Evolutionary conservation across 2,888 invertebrate species (phyloP), one percentile per base, ranked within the genome.

Genomic region (Oscheius sp.): DNA sequence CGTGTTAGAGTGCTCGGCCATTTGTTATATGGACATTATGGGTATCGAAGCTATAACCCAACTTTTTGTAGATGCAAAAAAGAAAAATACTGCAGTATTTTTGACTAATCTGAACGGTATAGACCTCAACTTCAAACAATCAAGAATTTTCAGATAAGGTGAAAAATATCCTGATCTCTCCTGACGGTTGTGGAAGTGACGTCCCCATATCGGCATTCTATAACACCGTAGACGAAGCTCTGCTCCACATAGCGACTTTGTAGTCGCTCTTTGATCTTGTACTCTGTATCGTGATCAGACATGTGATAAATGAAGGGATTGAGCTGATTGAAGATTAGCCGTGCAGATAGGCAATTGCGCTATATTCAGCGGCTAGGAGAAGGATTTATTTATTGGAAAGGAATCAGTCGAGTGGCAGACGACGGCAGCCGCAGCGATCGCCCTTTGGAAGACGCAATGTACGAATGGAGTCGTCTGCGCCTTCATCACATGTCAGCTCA

Each of bases 11-110:
- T 82, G 85, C 63, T 68, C 78, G 1, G 79, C 85, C 13, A 80
- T 86, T 42, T 62, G 75, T n/a, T 84, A 83, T 74, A 78, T 84
- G 11, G 86, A 86, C 63, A 70, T 78, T 4, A 86, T 86, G 86
- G 86, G 83, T 33, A 75, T 85, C 7, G 86, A 86, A 59, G 85
- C 85, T 29, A 60, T 82, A 11, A 70, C 63, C 9, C 53, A 53
- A n/a, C 42, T 68, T 32, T 55, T 21, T 37, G 11, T 53, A 37
- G 68, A 68, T 55, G 68, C 55, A 11, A 53, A 55, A 37, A 53
- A 42, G 42, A 68, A 68, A 33, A 55, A 53, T 29, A 70, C 70
- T 7, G 42, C 33, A 13, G 2, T 70, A 9, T 70, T 70, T 11
- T 29, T 59, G 21, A 32, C 68, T 35, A 32, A 32, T 42, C 21